Conservation (phyloP, 2,888 invertebrate species). For the Hetaerina titia region DNA sequence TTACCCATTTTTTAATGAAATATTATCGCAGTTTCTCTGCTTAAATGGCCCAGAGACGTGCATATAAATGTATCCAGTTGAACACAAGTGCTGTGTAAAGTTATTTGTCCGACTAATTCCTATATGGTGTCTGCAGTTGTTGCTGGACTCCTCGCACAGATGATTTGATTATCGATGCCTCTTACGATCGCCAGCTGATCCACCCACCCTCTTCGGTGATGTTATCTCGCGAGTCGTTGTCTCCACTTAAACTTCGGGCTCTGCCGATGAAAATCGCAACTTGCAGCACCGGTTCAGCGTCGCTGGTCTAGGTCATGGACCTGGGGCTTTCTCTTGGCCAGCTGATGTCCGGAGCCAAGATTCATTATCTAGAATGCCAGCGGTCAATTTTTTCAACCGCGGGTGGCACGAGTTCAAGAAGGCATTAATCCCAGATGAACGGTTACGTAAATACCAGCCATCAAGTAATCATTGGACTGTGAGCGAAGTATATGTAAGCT, state of each 20-base stretch:
- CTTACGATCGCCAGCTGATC: background rate
- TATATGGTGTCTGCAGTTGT: background rate
- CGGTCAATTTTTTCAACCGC: background rate
- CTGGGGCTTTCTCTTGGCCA: background rate
- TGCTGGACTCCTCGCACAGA: background rate
- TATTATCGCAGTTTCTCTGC: no score
- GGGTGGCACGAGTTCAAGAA: background rate
- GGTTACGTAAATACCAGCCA: background rate
- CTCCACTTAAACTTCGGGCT: background rate
- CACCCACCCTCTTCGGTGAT: background rate
- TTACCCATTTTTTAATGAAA: no score
- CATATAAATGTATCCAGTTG: no score
- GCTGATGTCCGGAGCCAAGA: background rate
- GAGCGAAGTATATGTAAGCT: background rate
- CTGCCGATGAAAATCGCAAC: background rate
- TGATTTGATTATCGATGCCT: background rate
- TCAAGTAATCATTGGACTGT: background rate
- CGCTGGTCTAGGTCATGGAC: slow-evolving; percentile 13
- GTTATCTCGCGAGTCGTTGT: background rate
- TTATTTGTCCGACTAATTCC: background rate
- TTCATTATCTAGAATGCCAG: background rate
- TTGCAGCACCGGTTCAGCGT: background rate
- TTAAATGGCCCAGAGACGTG: no score
- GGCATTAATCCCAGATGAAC: background rate
- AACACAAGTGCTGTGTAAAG: no score